Conservation (phyloP, 2,888 invertebrate genomes). For the Crioceris asparagi region DNA sequence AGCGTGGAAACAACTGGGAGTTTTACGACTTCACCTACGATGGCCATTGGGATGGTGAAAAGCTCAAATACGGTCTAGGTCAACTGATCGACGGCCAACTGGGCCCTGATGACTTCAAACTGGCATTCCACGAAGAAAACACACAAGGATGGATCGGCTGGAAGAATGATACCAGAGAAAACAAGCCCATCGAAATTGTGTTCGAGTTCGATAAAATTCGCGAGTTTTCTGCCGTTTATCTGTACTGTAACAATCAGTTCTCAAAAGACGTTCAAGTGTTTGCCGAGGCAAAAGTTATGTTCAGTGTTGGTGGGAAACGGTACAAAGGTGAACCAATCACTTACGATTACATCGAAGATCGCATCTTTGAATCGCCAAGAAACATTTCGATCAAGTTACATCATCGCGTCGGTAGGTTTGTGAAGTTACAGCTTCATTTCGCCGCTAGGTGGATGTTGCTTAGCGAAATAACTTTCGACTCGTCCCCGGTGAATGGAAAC, state of each 20-base stretch:
- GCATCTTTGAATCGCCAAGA: constrained; percentile 67
- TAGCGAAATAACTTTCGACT: constrained; percentile 81
- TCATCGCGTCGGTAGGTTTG: constrained; percentile 69
- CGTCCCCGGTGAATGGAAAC: constrained; percentile 38
- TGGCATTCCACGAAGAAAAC: constrained; percentile 48
- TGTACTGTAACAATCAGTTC: constrained; percentile 79
- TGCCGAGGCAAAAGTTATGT: constrained; percentile 65
- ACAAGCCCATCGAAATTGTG: constrained; percentile 52
- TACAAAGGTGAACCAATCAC: constrained; percentile 69
- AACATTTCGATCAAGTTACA: constrained; percentile 75
- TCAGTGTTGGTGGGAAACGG: constrained; percentile 70
- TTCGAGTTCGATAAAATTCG: constrained; percentile 81
- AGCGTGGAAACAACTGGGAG: constrained; percentile 66
- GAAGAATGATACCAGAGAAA: constrained; percentile 63
- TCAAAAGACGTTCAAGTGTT: constrained; percentile 78
- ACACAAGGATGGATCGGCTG: constrained; percentile 86
- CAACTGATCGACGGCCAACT: constrained; percentile 74
- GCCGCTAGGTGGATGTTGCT: constrained; percentile 81
- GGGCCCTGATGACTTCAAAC: constrained; percentile 64
- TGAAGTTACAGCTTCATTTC: constrained; percentile 67
- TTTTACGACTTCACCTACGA: constrained; percentile 80
- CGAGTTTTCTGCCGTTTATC: constrained; percentile 72
- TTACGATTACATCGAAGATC: constrained; percentile 61
- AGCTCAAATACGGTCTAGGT: constrained; percentile 68
- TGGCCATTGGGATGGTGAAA: constrained; percentile 67